A percentile compares a stretch with the other conserved stretches of the same genome.
These are phyloP conservation scores for Phyllotis vaccarum DNA, from an alignment of 2,797 vertebrate genomes.

Conservation along the genomic window DNA sequence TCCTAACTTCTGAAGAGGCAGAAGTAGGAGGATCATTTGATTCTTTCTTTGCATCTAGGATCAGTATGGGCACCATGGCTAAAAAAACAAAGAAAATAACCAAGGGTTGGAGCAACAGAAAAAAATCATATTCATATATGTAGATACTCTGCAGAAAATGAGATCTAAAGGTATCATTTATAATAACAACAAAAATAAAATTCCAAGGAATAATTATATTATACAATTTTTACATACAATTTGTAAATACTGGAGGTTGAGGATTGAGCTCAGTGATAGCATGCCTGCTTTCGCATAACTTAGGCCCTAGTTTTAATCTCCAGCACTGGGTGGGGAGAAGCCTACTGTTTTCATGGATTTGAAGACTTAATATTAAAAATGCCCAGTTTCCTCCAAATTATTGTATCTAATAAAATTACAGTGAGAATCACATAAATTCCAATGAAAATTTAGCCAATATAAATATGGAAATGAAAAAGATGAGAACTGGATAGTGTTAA, in stretches of 20 bases:
- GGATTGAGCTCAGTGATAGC: neutral
- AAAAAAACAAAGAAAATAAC: neutral
- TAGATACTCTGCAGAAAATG: neutral
- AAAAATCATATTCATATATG: neutral
- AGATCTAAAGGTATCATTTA: constrained; percentile 8
- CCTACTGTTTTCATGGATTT: neutral
- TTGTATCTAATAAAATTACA: constrained; percentile 1
- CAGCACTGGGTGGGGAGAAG: neutral
- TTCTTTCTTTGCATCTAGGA: neutral
- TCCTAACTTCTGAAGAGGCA: neutral
- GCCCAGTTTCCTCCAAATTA: neutral
- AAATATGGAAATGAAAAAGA: neutral
- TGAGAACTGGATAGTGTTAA: neutral
- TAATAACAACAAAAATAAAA: neutral
- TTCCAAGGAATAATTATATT: constrained; percentile 10
- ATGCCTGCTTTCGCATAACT: neutral
- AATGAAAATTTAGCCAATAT: constrained; percentile 52
- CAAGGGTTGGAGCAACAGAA: constrained; percentile 12
- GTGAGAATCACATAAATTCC: constrained; percentile 1
- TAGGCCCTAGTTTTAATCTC: neutral
- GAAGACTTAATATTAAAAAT: constrained; percentile 24
- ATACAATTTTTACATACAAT: constrained; percentile 20
- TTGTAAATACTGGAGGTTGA: neutral
- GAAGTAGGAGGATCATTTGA: neutral
- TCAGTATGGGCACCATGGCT: neutral